phyloP scores from a whole-genome alignment of 2,113 vertebrate species.

The Microcebus murinus region DNA sequence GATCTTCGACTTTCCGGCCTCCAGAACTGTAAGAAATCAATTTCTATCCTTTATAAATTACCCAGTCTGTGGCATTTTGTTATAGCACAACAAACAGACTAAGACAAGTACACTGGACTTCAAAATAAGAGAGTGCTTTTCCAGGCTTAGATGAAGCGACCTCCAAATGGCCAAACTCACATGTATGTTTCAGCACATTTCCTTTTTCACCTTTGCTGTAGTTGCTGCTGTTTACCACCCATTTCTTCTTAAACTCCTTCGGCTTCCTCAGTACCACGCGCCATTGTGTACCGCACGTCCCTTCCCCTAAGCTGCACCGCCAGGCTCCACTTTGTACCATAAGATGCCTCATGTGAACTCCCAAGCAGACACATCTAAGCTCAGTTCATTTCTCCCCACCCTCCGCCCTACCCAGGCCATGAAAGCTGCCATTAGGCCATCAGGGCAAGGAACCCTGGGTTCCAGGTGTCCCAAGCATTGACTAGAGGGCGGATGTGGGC shows the following conservation, averaged over 20 bases:
- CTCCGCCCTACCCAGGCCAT: fast-evolving
- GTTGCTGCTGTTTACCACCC: neutral
- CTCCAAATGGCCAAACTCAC: neutral
- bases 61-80: neutral
- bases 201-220: neutral
- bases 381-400: neutral
- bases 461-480: neutral
- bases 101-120: neutral
- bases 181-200: neutral
- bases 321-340: neutral
- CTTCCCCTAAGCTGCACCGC: too few species aligned
- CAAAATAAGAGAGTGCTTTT: neutral
- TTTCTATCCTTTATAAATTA: neutral
- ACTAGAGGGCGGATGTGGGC: neutral
- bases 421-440: neutral
- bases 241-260: neutral
- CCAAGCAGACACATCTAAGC: neutral
- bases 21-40: neutral
- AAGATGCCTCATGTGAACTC: neutral
- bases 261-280: neutral
- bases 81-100: neutral
- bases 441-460: neutral
- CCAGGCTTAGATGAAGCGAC: neutral
- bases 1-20: neutral
- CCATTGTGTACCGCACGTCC: neutral